A percentile compares a stretch with the other conserved stretches of the same genome.
Evolutionary conservation across 2,888 invertebrate species (phyloP).

Genomic region (Galeruca laticollis): DNA sequence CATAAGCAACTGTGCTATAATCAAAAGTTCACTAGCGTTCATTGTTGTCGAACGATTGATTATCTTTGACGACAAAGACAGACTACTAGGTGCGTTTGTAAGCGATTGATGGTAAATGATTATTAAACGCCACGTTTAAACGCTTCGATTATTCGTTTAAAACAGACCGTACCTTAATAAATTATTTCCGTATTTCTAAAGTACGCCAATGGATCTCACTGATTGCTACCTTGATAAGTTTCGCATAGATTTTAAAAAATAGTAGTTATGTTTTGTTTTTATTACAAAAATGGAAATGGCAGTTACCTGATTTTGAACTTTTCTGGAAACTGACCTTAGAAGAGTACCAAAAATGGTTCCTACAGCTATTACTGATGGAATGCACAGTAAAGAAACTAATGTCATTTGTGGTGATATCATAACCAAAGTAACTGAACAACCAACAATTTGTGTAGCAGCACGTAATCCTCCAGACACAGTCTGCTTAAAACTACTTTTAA

Average conservation of each 20-base stretch:
- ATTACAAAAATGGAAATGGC: too few relatives aligned
- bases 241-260: too few relatives aligned
- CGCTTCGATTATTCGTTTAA: not conserved
- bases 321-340: constrained; percentile 81
- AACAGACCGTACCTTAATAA: not conserved
- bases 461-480: constrained; percentile 92
- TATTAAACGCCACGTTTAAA: too few relatives aligned
- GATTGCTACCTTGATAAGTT: too few relatives aligned
- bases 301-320: constrained; percentile 84
- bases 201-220: too few relatives aligned
- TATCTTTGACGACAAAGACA: constrained; percentile 13
- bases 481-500: constrained; percentile 96
- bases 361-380: constrained; percentile 87
- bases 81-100: constrained; percentile 21
- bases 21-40: too few relatives aligned
- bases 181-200: too few relatives aligned
- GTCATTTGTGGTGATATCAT: constrained; percentile 94
- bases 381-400: constrained; percentile 82
- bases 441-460: constrained; percentile 86
- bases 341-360: constrained; percentile 86
- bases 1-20: constrained; percentile 23
- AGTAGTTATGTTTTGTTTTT: too few relatives aligned
- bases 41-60: too few relatives aligned
- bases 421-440: constrained; percentile 82
- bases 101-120: too few relatives aligned